Base-by-base conservation (phyloP, 37 sponge, comb jelly and placozoan species). In the Dysidea cf. avara region DNA sequence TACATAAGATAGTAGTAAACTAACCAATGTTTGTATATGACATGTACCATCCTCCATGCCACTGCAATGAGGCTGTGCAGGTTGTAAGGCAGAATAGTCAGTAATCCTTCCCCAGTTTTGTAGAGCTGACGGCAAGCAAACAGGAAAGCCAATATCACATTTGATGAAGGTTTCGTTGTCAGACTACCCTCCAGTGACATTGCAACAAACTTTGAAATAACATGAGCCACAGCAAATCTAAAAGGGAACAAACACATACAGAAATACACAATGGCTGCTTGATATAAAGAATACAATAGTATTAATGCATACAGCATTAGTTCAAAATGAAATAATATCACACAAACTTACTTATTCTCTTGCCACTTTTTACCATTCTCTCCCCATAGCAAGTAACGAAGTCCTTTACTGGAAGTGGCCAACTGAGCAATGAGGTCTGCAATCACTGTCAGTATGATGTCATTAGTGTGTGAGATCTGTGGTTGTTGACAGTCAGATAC, bases 101-200 rank as follows among this genome's bases (percentile, higher is more conserved):
- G 30, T 13, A 87, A 69, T 0, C 93, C 93, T 13, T 83, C 82
- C 0, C 81, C 81, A 11, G 93, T 92, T 67, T 84, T 92, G 69
- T 92, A 92, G 26, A 83, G 66, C 67, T 92, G 93, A 17, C 93
- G 77, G 39, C 85, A 87, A 24, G 87, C 81, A 62, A 87, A 87
- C 56, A 92, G 65, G 79, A 73, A 92, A 11, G 85, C 71, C 24
- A 24, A 60, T 31, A 67, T 33, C 28, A 84, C 86, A 11, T 66
- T 53, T 26, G 74, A 49, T 16, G 78, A 54, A 21, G 38, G 54
- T 20, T 61, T 18, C 0, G 67, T 28, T 30, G 76, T 25, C 21
- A 77, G 68, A 21, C 68, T 66, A 17, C 56, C 31, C 33, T 77
- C 39, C 34, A 77, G 53, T 34, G 78, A 66, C 66, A 66, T 51